Percentiles rank a stretch among this genome's conserved stretches.
These are phyloP conservation scores for Pseudoips prasinana DNA, from an alignment of 2,888 invertebrate species.

Conservation along the genomic window DNA sequence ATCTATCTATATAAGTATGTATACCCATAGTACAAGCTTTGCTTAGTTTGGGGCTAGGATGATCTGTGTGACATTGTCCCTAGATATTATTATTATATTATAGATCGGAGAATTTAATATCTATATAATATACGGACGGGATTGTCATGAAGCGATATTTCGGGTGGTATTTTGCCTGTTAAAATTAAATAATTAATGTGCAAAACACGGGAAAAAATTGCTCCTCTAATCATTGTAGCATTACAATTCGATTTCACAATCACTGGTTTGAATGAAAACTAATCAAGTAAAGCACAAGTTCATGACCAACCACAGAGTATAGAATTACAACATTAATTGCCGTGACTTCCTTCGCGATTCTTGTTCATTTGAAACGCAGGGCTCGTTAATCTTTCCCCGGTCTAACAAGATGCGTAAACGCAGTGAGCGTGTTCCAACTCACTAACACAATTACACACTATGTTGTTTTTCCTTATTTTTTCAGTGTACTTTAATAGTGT, in stretches of 20 bases:
- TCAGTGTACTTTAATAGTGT: constrained; percentile 32
- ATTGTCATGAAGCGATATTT: too few species aligned
- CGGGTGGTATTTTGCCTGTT: too few species aligned
- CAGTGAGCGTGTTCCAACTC: constrained; percentile 37
- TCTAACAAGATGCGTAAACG: constrained; percentile 44
- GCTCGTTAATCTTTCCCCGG: constrained; percentile 51
- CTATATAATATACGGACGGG: too few species aligned
- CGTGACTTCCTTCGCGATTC: constrained; percentile 49
- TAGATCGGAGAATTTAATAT: too few species aligned
- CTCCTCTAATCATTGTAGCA: too few species aligned
- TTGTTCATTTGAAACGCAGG: constrained; percentile 45
- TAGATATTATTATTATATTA: too few species aligned
- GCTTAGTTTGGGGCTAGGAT: too few species aligned
- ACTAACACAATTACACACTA: constrained; percentile 25
- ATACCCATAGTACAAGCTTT: too few species aligned
- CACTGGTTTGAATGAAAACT: constrained; percentile 26
- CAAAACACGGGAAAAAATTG: too few species aligned
- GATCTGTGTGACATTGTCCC: too few species aligned
- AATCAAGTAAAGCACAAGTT: constrained; percentile 37
- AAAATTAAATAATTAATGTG: too few species aligned
- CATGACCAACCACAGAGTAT: constrained; percentile 44
- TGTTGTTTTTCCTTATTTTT: constrained; percentile 24
- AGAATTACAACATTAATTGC: constrained; percentile 46
- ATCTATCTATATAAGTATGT: too few species aligned
- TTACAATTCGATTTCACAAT: constrained; percentile 3